Conservation (phyloP, 2,888 invertebrate genomes). For the Dryocosmus kuriphilus region DNA sequence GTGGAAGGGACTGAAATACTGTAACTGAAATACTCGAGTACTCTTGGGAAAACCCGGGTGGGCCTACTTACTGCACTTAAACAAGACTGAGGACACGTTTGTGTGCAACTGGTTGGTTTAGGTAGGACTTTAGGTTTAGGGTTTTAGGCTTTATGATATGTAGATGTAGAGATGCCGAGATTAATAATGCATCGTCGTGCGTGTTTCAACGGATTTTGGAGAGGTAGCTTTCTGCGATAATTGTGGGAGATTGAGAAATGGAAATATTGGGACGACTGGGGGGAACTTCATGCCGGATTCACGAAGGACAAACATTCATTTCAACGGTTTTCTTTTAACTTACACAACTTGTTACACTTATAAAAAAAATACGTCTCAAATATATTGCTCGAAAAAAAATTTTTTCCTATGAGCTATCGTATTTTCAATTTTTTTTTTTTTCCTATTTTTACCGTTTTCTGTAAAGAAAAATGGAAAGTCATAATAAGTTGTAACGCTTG, state of each 20-base stretch:
- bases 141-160: neutral
- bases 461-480: too few relatives aligned
- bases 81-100: neutral
- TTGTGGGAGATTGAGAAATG: neutral
- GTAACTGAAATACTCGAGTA: conserved; percentile 38
- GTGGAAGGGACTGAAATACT: too few relatives aligned
- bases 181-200: neutral
- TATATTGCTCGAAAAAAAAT: too few relatives aligned
- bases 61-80: conserved; percentile 41
- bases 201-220: neutral
- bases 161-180: neutral
- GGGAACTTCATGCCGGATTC: too few relatives aligned
- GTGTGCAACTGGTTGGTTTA: neutral
- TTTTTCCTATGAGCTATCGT: too few relatives aligned
- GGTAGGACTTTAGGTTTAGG: neutral
- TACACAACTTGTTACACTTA: too few relatives aligned
- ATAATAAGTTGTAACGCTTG: too few relatives aligned
- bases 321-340: too few relatives aligned
- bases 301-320: too few relatives aligned
- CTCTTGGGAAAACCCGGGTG: conserved; percentile 48
- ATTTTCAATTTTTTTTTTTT: too few relatives aligned
- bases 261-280: neutral
- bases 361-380: too few relatives aligned
- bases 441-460: too few relatives aligned
- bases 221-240: neutral